Base-by-base conservation (phyloP, 2,113 vertebrate genomes). In the Psilopogon haemacephalus region DNA sequence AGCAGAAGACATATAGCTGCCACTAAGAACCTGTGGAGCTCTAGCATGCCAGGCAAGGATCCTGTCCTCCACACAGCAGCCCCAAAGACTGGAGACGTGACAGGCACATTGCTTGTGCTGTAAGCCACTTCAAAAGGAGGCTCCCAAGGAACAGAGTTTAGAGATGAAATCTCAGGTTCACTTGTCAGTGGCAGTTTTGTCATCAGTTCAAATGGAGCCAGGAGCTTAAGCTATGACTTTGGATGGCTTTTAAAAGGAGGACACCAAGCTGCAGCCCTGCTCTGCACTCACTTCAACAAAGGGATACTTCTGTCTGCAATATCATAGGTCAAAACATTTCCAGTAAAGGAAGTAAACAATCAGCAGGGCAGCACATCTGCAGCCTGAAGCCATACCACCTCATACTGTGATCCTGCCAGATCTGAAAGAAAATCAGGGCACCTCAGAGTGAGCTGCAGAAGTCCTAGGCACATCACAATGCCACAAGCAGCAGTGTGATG, bases 401-500 rank as follows among this genome's bases (percentile, higher is more conserved):
- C 16, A 0, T 11, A 8, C 40, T 15, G 64, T 0, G 3, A 48
- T 3, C 38, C 54, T 58, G 67, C 35, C 77, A 27, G 20, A 14
- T 10, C 44, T 20, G 52, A 60, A 6, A 63, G 63, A 3, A 26
- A 71, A 55, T 44, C 75, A 58, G 55, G 38, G n/a, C 2, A 3
- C 27, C 42, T 80, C 55, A 54, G 44, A 69, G 54, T 0, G 0
- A 44, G 58, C 62, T n/a, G 44, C 58, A 74, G 46, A n/a, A 35
- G 21, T 35, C 54, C 73, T 87, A 28, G 40, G 50, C 18, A 68
- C 48, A 42, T 12, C 80, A 37, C 28, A 20, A 12, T 2, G 1
- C 55, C 5, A 0, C 21, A 18, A 7, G 12, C 23, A 26, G 27
- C 0, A 0, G n/a, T 9, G 16, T 23, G 38, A 32, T 0, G 0